Percentiles rank a stretch among this genome's conserved stretches.
Evolutionary conservation across 2,797 vertebrate genomes (phyloP).

Genomic region (Mus spretus): DNA sequence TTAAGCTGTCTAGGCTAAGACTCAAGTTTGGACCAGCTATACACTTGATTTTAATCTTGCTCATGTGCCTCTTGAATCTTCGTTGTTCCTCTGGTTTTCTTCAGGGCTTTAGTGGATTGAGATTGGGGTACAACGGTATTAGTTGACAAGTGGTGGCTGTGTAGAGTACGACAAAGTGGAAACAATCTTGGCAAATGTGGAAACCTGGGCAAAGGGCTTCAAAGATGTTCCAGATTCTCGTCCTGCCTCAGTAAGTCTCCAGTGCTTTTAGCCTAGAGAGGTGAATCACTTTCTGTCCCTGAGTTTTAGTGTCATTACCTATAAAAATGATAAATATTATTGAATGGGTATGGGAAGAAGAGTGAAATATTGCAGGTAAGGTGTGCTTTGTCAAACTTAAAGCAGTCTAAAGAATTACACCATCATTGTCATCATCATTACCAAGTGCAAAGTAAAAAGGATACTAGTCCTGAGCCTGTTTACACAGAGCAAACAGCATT

Average conservation of each 20-base stretch:
- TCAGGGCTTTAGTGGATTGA: conserved; percentile 43
- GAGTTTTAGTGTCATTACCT: background rate
- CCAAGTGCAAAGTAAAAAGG: background rate
- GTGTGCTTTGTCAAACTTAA: conserved; percentile 20
- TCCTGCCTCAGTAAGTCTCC: background rate
- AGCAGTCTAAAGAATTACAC: background rate
- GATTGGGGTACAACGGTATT: background rate
- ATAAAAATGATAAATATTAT: background rate
- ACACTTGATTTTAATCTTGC: background rate
- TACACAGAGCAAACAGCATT: background rate
- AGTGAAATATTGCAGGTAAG: background rate
- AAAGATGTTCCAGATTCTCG: background rate
- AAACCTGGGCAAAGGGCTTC: background rate
- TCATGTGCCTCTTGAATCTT: conserved; percentile 6
- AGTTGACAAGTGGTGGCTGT: conserved; percentile 9
- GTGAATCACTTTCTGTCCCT: background rate
- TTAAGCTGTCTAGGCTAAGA: conserved; percentile 16
- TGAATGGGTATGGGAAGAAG: conserved; percentile 26
- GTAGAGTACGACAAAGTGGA: background rate
- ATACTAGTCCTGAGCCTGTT: background rate
- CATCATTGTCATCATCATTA: background rate
- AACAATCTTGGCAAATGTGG: background rate
- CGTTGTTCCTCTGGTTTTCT: background rate
- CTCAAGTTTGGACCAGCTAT: conserved; percentile 45
- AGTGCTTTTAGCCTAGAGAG: background rate